These are phyloP conservation scores for Phaedon cochleariae DNA, from an alignment of 2,888 invertebrate genomes.

Conservation along the genomic window DNA sequence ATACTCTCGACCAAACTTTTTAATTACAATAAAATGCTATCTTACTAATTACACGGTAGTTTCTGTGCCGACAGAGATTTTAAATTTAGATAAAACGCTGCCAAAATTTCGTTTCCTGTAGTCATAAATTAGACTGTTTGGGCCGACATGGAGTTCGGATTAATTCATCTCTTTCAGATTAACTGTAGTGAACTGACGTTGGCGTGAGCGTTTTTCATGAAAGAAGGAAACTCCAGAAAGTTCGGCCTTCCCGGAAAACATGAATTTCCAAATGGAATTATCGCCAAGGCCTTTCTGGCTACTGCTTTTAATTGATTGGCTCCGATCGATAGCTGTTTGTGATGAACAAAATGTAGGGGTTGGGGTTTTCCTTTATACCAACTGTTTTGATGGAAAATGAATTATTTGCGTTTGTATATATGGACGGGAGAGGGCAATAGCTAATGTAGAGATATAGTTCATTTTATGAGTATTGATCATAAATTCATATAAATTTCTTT, in stretches of 20 bases:
- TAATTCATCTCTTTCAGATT: constrained; percentile 64
- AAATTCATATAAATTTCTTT: no score
- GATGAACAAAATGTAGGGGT: neutral
- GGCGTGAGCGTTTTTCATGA: constrained; percentile 51
- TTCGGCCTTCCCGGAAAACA: constrained; percentile 37
- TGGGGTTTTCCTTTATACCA: neutral
- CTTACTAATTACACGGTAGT: constrained; percentile 61
- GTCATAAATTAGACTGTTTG: constrained; percentile 61
- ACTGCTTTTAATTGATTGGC: constrained; percentile 32
- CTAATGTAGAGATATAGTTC: no score
- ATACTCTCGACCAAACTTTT: constrained; percentile 54
- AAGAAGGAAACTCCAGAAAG: constrained; percentile 34
- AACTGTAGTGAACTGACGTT: constrained; percentile 61
- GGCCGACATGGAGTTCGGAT: constrained; percentile 61
- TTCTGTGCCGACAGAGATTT: constrained; percentile 59
- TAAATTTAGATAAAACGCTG: constrained; percentile 64
- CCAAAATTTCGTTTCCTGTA: constrained; percentile 62
- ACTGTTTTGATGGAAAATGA: no score
- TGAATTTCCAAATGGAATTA: constrained; percentile 47
- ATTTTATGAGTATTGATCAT: no score
- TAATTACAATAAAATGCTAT: constrained; percentile 62
- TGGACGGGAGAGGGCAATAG: no score
- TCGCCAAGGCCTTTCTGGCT: constrained; percentile 31
- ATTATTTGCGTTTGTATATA: no score
- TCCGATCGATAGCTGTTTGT: constrained; percentile 21